These are phyloP conservation scores for Rana temporaria DNA, from an alignment of 2,113 vertebrate genomes.

Conservation along the genomic window DNA sequence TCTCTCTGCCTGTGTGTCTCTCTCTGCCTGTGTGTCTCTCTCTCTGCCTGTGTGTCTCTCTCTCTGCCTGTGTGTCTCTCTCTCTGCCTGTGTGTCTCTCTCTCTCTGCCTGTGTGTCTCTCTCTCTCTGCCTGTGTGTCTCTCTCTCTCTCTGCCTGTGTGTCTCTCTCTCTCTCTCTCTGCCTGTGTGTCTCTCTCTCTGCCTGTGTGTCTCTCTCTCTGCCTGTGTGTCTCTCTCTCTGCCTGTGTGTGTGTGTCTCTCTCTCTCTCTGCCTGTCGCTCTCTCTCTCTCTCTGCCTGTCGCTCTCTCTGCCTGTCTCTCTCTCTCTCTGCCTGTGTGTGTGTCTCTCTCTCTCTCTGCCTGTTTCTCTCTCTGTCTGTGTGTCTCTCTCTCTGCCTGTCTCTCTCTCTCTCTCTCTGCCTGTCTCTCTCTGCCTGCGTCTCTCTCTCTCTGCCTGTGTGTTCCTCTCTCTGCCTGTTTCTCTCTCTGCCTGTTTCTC, in stretches of 20 bases:
- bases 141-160: neutral
- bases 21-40: neutral
- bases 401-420: too few relatives aligned
- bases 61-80: neutral
- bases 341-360: too few relatives aligned
- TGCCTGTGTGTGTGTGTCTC: neutral
- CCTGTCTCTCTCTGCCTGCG: too few relatives aligned
- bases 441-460: neutral
- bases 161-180: neutral
- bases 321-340: too few relatives aligned
- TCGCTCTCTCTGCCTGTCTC: too few relatives aligned
- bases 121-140: neutral
- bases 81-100: neutral
- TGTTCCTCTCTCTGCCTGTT: constrained; percentile 1
- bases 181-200: neutral
- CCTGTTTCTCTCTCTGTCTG: too few relatives aligned
- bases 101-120: neutral
- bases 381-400: too few relatives aligned
- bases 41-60: neutral
- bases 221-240: neutral
- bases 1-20: neutral
- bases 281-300: neutral
- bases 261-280: neutral
- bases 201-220: neutral
- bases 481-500: neutral